phyloP scores from a whole-genome alignment of 1,140 invertebrate genomes.

The Branchinecta lynchi region DNA sequence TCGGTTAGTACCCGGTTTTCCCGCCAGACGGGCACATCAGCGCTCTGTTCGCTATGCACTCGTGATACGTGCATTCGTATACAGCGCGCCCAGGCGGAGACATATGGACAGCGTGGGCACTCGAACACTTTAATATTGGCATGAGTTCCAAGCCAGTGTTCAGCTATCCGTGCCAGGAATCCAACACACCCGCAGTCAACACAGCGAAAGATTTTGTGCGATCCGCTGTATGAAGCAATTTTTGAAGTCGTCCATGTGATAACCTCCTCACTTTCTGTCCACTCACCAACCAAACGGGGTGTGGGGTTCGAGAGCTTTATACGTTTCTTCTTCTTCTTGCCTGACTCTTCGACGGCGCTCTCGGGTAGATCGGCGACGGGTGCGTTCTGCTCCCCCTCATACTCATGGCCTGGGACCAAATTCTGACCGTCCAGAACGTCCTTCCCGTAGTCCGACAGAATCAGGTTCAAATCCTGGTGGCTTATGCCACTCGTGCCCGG shows the following conservation, averaged over 20 bases:
- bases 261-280: slow-evolving; percentile 48
- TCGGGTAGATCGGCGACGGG: slow-evolving; percentile 11
- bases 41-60: slow-evolving; percentile 41
- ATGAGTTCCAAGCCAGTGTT: slow-evolving; percentile 67
- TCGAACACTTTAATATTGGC: slow-evolving; percentile 54
- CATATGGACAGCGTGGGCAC: slow-evolving; percentile 53
- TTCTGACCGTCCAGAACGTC: not conserved
- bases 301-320: slow-evolving; percentile 26
- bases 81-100: slow-evolving; percentile 54
- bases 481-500: not conserved
- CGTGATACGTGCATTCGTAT: slow-evolving; percentile 52
- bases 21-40: slow-evolving; percentile 37
- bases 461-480: slow-evolving; percentile 11
- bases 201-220: slow-evolving; percentile 45
- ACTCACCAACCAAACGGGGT: slow-evolving; percentile 25
- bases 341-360: slow-evolving; percentile 37
- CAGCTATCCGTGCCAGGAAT: slow-evolving; percentile 56
- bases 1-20: slow-evolving; percentile 57
- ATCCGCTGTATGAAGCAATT: slow-evolving; percentile 39
- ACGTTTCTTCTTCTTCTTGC: slow-evolving; percentile 35
- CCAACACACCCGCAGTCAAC: slow-evolving; percentile 60
- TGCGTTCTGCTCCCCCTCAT: slow-evolving; percentile 14
- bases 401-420: slow-evolving; percentile 15
- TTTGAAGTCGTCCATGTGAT: slow-evolving; percentile 51
- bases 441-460: slow-evolving; percentile 17